Conservation (phyloP, 64 coral and sea anemone species). For the Montipora foliosa region DNA sequence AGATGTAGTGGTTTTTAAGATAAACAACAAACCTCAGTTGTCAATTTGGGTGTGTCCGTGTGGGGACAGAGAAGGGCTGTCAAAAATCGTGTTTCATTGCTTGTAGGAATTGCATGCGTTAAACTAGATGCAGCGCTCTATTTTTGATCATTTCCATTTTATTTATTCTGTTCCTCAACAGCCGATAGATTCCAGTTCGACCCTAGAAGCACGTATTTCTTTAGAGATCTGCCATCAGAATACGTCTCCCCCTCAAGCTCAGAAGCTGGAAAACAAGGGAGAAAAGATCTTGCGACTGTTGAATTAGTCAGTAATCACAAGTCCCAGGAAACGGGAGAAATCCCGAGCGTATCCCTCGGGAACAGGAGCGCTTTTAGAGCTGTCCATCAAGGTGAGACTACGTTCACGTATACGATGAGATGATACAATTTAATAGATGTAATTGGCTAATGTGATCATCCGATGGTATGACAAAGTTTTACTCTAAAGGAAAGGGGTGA, state of each 20-base stretch:
- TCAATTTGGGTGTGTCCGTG: too few species aligned
- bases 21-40: too few species aligned
- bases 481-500: too few species aligned
- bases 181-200: constrained; percentile 40
- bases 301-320: not conserved
- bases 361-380: constrained; percentile 80
- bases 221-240: constrained; percentile 29
- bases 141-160: not conserved
- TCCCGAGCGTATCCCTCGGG: not conserved
- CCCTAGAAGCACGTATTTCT: constrained; percentile 38
- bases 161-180: not conserved
- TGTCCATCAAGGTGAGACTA: constrained; percentile 61
- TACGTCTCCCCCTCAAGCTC: not conserved
- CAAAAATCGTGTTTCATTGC: too few species aligned
- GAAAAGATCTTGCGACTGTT: constrained; percentile 17
- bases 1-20: too few species aligned
- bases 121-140: not conserved
- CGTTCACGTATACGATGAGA: too few species aligned
- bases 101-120: too few species aligned
- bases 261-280: not conserved
- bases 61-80: too few species aligned
- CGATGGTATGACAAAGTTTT: too few species aligned
- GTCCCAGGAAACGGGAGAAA: not conserved
- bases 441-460: too few species aligned
- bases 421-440: too few species aligned